Evolutionary conservation across 2,113 vertebrate genomes (phyloP).

Genomic region (Zosterops borbonicus): DNA sequence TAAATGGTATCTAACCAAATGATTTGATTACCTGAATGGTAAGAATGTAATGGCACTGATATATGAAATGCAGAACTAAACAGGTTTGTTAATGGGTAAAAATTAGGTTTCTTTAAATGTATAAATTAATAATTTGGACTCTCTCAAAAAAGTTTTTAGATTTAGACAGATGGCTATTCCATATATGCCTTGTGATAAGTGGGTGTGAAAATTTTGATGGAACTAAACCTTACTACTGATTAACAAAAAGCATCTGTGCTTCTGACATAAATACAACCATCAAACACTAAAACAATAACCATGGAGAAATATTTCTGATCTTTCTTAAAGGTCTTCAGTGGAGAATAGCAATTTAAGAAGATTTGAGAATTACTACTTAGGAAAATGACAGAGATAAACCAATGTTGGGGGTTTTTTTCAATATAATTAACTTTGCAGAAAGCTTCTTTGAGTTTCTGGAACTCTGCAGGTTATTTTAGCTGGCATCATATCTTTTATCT

Average conservation of each 20-base stretch:
- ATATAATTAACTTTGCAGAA: not conserved
- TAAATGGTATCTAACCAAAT: not conserved
- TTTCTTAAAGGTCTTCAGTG: not conserved
- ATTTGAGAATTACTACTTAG: not conserved
- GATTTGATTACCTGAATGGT: not conserved
- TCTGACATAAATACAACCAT: not conserved
- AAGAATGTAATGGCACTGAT: not conserved
- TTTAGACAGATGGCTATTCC: not conserved
- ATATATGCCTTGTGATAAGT: not conserved
- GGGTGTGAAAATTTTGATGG: not conserved
- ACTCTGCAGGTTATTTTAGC: not conserved
- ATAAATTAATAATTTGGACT: not conserved
- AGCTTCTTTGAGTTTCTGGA: not conserved
- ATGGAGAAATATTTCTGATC: not conserved
- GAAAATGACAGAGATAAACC: not conserved
- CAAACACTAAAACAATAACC: not conserved
- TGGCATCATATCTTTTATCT: not conserved
- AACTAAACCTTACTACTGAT: not conserved
- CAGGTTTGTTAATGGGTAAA: not conserved
- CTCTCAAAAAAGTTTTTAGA: not conserved
- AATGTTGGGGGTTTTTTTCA: not conserved
- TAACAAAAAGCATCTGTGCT: constrained; percentile 10
- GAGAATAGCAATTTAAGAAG: not conserved
- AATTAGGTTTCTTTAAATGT: not conserved
- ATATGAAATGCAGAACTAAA: not conserved